Evolutionary conservation across 2,113 vertebrate genomes (phyloP).

Genomic region (Procavia capensis): DNA sequence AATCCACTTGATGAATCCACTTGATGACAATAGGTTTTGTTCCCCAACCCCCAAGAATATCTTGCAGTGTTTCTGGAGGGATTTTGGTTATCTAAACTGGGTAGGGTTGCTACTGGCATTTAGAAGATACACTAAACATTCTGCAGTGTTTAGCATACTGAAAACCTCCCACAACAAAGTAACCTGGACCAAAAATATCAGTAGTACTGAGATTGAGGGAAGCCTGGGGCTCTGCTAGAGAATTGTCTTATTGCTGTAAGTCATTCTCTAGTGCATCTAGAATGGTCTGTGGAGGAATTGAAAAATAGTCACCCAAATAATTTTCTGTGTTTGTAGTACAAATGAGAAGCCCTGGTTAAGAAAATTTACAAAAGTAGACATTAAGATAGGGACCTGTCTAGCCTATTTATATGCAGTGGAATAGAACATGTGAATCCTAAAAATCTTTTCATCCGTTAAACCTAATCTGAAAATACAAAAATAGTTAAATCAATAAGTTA

Average conservation of each 20-base stretch:
- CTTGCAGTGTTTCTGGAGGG: not conserved
- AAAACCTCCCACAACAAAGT: not conserved
- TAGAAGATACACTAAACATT: not conserved
- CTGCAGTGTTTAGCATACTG: not conserved
- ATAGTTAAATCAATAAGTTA: not conserved
- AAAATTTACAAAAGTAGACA: not conserved
- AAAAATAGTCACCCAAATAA: not conserved
- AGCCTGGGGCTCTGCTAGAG: too few relatives aligned
- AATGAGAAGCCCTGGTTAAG: not conserved
- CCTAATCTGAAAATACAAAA: slow-evolving; percentile 11
- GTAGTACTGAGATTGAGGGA: too few relatives aligned
- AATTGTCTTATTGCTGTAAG: too few relatives aligned
- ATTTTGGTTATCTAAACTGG: not conserved
- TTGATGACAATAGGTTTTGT: too few relatives aligned
- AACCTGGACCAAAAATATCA: not conserved
- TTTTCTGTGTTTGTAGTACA: not conserved
- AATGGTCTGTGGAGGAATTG: too few relatives aligned
- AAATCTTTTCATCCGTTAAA: not conserved
- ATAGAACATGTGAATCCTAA: not conserved
- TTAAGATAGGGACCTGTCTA: not conserved
- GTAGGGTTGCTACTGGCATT: not conserved
- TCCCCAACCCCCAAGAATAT: not conserved
- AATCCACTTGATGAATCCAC: too few relatives aligned
- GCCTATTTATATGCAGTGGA: not conserved
- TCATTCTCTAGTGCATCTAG: too few relatives aligned